These are phyloP conservation scores for Gymnogyps californianus DNA, from an alignment of 2,113 vertebrate genomes.

Conservation along the genomic window DNA sequence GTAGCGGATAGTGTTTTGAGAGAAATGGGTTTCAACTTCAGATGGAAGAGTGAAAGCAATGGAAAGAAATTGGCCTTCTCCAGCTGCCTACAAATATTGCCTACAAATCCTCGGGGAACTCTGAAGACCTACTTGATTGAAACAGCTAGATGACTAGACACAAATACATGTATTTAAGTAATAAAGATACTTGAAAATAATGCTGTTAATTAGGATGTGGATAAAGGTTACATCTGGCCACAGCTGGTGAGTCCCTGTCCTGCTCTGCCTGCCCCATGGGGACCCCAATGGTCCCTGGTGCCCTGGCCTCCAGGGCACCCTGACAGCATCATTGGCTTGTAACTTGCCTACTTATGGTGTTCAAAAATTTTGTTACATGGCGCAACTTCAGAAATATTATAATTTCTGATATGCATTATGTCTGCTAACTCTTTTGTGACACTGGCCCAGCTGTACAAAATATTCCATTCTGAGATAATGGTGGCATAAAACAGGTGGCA, in stretches of 20 bases:
- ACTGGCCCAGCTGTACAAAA: not conserved
- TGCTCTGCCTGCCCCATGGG: not conserved
- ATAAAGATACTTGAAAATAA: not conserved
- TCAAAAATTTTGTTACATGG: not conserved
- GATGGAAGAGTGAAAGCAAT: not conserved
- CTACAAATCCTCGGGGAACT: not conserved
- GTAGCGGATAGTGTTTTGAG: not conserved
- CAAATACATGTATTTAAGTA: not conserved
- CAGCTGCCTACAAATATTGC: not conserved
- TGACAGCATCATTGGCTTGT: not conserved
- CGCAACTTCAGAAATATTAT: not conserved
- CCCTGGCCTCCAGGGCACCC: fast-evolving
- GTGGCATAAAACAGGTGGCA: not conserved
- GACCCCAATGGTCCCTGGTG: not conserved
- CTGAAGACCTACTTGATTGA: not conserved
- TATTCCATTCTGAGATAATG: not conserved
- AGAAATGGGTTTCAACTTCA: not conserved
- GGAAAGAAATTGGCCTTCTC: not conserved
- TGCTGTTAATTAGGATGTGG: not conserved
- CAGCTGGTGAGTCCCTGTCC: not conserved
- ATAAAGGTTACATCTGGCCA: not conserved
- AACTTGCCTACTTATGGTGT: fast-evolving
- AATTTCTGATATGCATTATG: not conserved
- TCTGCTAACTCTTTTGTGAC: not conserved
- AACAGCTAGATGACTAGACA: not conserved